phyloP scores from a whole-genome alignment of 2,888 invertebrate genomes.

The Sinelater perroti region DNA sequence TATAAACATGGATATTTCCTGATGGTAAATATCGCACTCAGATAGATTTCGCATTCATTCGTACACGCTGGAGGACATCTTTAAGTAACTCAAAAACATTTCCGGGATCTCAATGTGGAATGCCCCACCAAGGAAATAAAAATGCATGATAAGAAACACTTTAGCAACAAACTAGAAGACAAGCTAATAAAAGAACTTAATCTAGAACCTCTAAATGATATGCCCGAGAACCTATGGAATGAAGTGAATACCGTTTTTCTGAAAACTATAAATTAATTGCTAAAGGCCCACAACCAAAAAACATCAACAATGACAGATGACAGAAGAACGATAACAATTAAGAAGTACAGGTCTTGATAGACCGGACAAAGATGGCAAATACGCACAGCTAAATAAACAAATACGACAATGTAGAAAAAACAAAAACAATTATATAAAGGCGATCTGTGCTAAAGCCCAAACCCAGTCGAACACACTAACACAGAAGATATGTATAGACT shows the following conservation, averaged over 20 bases:
- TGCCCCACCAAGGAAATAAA: background rate
- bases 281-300: constrained; percentile 1
- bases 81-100: constrained; percentile 1
- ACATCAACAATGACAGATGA: constrained; percentile 1
- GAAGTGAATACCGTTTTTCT: no score
- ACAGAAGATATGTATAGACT: background rate
- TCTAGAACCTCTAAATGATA: constrained; percentile 1
- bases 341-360: constrained; percentile 1
- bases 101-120: constrained; percentile 1
- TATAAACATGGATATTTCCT: constrained; percentile 4
- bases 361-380: background rate
- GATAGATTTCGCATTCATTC: background rate
- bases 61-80: constrained; percentile 1
- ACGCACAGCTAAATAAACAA: constrained; percentile 7
- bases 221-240: background rate
- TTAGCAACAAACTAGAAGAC: background rate
- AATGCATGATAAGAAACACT: background rate
- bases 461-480: background rate
- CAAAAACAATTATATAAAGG: constrained; percentile 1
- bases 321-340: no score
- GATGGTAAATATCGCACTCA: background rate
- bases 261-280: background rate
- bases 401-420: background rate
- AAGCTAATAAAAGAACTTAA: background rate
- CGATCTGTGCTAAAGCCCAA: background rate